These are phyloP conservation scores for Malaclemys terrapin DNA, from an alignment of 2,113 vertebrate genomes.

Conservation along the genomic window DNA sequence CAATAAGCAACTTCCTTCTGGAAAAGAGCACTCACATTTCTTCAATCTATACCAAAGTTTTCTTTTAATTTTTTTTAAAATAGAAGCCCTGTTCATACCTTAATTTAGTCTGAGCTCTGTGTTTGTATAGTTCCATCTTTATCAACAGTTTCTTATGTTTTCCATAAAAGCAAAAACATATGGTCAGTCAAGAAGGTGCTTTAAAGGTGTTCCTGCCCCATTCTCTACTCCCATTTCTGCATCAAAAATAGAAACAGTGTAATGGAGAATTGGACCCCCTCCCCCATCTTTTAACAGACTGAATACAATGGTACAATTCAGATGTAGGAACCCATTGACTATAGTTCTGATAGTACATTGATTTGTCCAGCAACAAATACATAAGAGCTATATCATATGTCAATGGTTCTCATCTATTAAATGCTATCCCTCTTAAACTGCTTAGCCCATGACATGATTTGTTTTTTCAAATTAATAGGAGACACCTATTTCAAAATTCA, in stretches of 20 bases:
- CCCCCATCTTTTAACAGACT: no score
- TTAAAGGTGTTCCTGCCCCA: no score
- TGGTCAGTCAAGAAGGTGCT: no score
- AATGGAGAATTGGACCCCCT: no score
- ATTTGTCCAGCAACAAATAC: not conserved
- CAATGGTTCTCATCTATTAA: not conserved
- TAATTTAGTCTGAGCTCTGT: no score
- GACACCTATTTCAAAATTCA: not conserved
- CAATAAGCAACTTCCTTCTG: not conserved
- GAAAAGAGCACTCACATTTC: not conserved
- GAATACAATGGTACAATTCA: no score
- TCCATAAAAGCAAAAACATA: no score
- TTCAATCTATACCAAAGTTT: not conserved
- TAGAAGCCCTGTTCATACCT: not conserved
- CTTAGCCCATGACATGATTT: not conserved
- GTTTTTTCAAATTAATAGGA: not conserved
- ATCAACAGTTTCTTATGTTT: no score
- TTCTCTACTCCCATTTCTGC: no score
- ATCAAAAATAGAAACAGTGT: no score
- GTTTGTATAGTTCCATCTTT: no score
- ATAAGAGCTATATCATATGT: not conserved
- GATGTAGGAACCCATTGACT: no score
- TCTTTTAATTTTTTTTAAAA: not conserved
- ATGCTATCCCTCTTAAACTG: not conserved
- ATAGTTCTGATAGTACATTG: not conserved